Evolutionary conservation across 2,888 invertebrate species (phyloP).

Genomic region (Ypsolopha scabrella): DNA sequence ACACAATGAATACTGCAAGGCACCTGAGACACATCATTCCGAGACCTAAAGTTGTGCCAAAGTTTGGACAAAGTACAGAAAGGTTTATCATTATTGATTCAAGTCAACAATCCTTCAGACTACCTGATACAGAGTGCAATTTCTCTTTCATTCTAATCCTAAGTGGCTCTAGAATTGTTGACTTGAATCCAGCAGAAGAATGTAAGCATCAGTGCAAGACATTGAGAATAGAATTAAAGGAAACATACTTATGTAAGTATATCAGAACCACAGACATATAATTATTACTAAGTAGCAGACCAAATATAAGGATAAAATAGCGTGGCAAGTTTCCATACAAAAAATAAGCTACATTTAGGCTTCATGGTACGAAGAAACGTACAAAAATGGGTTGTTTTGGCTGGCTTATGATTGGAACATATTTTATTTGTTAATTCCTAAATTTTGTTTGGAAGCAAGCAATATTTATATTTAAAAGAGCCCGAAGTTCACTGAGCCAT

Average conservation of each 20-base stretch:
- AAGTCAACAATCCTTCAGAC: conserved; percentile 72
- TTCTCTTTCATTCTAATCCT: conserved; percentile 82
- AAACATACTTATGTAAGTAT: conserved; percentile 81
- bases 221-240: conserved; percentile 77
- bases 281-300: too few relatives aligned
- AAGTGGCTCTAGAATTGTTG: conserved; percentile 78
- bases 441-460: too few relatives aligned
- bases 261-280: too few relatives aligned
- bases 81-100: conserved; percentile 83
- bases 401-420: too few relatives aligned
- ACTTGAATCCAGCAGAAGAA: conserved; percentile 81
- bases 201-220: conserved; percentile 79
- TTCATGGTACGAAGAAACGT: too few relatives aligned
- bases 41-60: conserved; percentile 76
- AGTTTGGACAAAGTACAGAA: conserved; percentile 82
- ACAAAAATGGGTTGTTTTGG: too few relatives aligned
- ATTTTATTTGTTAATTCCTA: too few relatives aligned
- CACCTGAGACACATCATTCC: conserved; percentile 79
- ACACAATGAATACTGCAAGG: conserved; percentile 80
- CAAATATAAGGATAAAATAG: too few relatives aligned
- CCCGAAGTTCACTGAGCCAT: too few relatives aligned
- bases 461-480: too few relatives aligned
- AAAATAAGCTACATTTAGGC: too few relatives aligned
- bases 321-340: too few relatives aligned
- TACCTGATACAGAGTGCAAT: conserved; percentile 87